These are phyloP conservation scores for Origma solitaria DNA, from an alignment of 2,113 vertebrate species.

Conservation along the genomic window DNA sequence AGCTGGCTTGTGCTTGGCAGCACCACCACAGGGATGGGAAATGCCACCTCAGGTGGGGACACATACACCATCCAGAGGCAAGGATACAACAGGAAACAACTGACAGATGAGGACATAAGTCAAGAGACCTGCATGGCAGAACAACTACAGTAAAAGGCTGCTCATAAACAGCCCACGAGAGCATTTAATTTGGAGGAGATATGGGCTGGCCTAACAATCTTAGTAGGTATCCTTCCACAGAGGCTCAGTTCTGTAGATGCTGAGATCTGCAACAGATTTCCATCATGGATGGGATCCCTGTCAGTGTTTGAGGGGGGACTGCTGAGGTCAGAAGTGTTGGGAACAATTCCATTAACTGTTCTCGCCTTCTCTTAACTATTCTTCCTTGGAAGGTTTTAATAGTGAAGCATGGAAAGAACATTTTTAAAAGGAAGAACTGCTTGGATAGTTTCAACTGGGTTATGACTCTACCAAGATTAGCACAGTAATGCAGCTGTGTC, in stretches of 20 bases:
- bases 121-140: not conserved
- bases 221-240: not conserved
- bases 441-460: not conserved
- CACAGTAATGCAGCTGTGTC: not conserved
- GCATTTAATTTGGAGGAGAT: not conserved
- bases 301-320: not conserved
- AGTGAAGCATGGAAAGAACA: not conserved
- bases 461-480: not conserved
- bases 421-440: not conserved
- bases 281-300: not conserved
- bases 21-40: not conserved
- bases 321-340: not conserved
- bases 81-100: not conserved
- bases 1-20: not conserved
- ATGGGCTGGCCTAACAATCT: not conserved
- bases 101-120: not conserved
- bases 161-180: not conserved
- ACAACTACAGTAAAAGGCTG: not conserved
- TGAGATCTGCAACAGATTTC: not conserved
- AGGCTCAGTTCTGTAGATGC: not conserved
- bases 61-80: not conserved
- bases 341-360: not conserved
- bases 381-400: not conserved
- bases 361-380: not conserved
- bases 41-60: not conserved